Conservation (phyloP, 1,140 invertebrate species). For the Drosophila sechellia region DNA sequence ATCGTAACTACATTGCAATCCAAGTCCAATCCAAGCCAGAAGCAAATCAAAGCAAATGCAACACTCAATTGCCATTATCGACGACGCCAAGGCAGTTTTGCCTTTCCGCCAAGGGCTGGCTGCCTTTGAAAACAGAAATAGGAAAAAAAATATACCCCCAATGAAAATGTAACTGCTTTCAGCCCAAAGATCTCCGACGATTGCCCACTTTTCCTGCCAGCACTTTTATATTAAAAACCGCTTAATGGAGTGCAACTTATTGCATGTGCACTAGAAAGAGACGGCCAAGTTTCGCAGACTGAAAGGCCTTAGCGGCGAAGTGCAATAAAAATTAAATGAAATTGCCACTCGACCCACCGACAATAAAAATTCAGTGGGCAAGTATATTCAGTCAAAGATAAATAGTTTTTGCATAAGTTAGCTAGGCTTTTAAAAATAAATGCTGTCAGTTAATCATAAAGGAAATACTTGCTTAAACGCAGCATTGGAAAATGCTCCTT, state of each 20-base stretch:
- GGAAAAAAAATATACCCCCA: conserved; percentile 9
- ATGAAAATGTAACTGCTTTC: conserved; percentile 37
- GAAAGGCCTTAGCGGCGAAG: conserved; percentile 44
- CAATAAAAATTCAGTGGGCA: conserved; percentile 5
- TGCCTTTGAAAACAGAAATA: conserved; percentile 46
- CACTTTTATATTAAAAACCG: conserved; percentile 66
- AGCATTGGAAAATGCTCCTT: too few species aligned
- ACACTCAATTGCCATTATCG: conserved; percentile 77
- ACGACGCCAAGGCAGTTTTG: conserved; percentile 26
- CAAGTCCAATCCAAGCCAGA: conserved; percentile 29
- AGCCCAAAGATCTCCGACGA: conserved; percentile 2
- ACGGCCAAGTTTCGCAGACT: conserved; percentile 18
- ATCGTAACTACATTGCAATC: conserved; percentile 2
- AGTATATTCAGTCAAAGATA: neutral
- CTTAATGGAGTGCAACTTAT: conserved; percentile 75
- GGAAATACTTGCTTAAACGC: too few species aligned
- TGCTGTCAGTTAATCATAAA: neutral
- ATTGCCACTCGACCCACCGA: conserved; percentile 1
- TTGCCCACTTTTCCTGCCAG: neutral
- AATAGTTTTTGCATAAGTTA: neutral
- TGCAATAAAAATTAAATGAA: conserved; percentile 57
- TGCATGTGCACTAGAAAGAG: conserved; percentile 49
- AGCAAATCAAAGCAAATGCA: conserved; percentile 78
- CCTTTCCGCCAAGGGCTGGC: conserved; percentile 15
- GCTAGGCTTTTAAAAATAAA: neutral